Evolutionary conservation across 2,888 invertebrate genomes (phyloP).

Genomic region (Eumerus sabulonum): DNA sequence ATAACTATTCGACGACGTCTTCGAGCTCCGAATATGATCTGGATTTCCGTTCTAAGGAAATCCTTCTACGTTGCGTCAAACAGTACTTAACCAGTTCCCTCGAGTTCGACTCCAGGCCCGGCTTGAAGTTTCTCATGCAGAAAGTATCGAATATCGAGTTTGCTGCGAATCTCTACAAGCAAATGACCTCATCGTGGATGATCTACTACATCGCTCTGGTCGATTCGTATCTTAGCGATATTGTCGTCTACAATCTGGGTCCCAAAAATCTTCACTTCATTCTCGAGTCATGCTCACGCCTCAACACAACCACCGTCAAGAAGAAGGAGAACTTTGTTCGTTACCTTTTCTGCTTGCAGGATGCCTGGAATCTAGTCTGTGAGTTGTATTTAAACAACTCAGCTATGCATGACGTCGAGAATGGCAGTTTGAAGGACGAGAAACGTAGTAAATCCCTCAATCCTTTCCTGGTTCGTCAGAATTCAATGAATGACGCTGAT

Average conservation of each 20-base stretch:
- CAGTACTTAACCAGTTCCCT: conserved; percentile 89
- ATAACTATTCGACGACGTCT: conserved; percentile 79
- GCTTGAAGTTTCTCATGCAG: conserved; percentile 95
- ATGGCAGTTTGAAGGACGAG: conserved; percentile 72
- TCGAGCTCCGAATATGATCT: conserved; percentile 78
- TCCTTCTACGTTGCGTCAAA: conserved; percentile 88
- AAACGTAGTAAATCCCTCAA: conserved; percentile 64
- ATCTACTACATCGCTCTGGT: conserved; percentile 92
- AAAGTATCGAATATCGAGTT: conserved; percentile 93
- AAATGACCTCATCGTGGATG: conserved; percentile 95
- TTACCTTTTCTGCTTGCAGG: conserved; percentile 82
- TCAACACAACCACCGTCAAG: conserved; percentile 80
- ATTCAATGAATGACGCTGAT: conserved; percentile 54
- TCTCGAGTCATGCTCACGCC: conserved; percentile 81
- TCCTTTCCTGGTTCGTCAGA: conserved; percentile 48
- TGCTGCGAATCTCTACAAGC: conserved; percentile 94
- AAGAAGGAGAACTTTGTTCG: conserved; percentile 82
- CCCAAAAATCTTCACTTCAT: conserved; percentile 83
- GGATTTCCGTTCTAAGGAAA: conserved; percentile 81
- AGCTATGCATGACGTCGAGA: conserved; percentile 77
- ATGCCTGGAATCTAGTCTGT: conserved; percentile 83
- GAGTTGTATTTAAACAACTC: conserved; percentile 81
- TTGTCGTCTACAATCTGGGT: conserved; percentile 83
- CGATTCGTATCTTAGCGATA: conserved; percentile 89
- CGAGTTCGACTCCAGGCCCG: conserved; percentile 94